Base-by-base conservation (phyloP, 2,113 vertebrate species). In the Aythya baeri region DNA sequence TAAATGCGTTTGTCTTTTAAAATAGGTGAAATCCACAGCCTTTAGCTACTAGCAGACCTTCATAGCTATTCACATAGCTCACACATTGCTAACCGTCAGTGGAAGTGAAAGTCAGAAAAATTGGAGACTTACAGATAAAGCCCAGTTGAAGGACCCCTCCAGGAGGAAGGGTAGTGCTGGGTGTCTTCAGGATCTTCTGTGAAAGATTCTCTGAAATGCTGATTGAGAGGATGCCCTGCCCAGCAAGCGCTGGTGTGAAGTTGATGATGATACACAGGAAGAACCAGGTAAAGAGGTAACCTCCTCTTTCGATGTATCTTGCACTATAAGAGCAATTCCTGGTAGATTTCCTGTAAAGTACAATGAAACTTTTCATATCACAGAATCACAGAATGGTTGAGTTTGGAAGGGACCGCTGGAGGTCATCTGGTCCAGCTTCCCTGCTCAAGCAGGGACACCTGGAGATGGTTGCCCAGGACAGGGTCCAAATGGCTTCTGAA, bases 1-100 rank as follows among this genome's bases (percentile, higher is more conserved):
- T 93, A 80, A 16, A 93, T 86, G 81, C 95, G 74, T 95, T 94
- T 76, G 32, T 94, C 73, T 95, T 94, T 97, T 95, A 94, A 96
- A 96, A 91, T 32, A 78, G 71, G 44, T 93, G 85, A 97, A 97
- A 97, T 94, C 67, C 95, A 88, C 84, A 94, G 88, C 86, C 82
- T 89, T 96, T 88, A 92, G 67, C 46, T 32, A 71, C 62, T 83
- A 93, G 76, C 93, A 91, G 67, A 65, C 10, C 63, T 80, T 88
- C 15, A 20, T 79, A 8, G 34, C 27, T 95, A 20, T 67, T 74
- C 76, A 57, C 0, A 0, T 73, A 91, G 91, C 80, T 96, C 79
- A 88, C 1, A 3, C 8, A 11, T 57, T 20, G 15, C 59, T 91
- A 79, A 44, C 4, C 16, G 78, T 32, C 43, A 46, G 62, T 67